These are phyloP conservation scores for Sphaerophoria rueppellii DNA, from an alignment of 2,888 invertebrate species.

Conservation along the genomic window DNA sequence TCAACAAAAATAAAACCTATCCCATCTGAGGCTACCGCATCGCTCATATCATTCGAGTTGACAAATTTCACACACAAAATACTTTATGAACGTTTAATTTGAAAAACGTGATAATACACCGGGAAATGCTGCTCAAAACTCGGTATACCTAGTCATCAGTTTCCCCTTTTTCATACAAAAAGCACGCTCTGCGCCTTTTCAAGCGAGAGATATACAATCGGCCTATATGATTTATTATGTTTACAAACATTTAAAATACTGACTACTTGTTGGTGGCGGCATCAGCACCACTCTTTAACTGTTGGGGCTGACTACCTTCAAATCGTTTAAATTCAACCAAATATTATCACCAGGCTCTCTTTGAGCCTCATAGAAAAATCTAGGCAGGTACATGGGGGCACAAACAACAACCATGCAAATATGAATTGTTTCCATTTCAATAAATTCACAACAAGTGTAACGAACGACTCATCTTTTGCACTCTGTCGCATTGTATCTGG, in stretches of 20 bases:
- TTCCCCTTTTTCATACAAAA: constrained; percentile 19
- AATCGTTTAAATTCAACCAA: constrained; percentile 50
- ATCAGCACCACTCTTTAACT: constrained; percentile 22
- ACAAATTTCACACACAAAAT: constrained; percentile 60
- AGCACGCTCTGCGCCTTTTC: neutral
- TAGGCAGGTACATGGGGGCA: neutral
- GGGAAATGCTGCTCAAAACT: constrained; percentile 33
- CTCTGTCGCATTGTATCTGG: constrained; percentile 35
- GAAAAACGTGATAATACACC: constrained; percentile 34
- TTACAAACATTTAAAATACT: neutral
- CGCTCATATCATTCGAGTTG: constrained; percentile 25
- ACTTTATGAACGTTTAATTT: constrained; percentile 33
- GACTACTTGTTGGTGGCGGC: constrained; percentile 11
- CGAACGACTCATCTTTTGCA: constrained; percentile 51
- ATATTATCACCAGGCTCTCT: constrained; percentile 14
- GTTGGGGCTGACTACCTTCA: constrained; percentile 10
- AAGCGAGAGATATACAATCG: constrained; percentile 12
- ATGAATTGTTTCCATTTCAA: constrained; percentile 67
- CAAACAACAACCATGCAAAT: constrained; percentile 33
- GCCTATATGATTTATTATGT: constrained; percentile 59
- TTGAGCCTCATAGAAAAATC: neutral
- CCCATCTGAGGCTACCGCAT: neutral
- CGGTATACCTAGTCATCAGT: neutral
- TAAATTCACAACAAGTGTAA: constrained; percentile 69
- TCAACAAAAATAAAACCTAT: neutral